Evolutionary conservation across 1,140 invertebrate species (phyloP), one percentile per base, ranked within the genome.

Genomic region (Microplitis mediator): DNA sequence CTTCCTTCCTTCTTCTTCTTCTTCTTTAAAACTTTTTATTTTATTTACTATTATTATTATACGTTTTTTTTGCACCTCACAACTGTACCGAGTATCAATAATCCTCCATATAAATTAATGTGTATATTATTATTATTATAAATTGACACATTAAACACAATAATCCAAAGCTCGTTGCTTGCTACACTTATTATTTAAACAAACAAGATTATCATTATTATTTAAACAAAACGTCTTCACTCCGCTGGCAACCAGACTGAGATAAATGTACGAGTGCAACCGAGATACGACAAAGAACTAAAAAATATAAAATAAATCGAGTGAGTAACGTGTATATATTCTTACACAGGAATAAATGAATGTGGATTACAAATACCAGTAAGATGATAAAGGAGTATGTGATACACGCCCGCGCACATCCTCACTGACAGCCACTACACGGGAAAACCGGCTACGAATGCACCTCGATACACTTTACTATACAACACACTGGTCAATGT

Each of bases 1-100:
- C 62, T 65, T 66, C 62, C 70, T 66, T 64, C 69, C 61, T 71
- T 56, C 39, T 70, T 45, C 16, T 13, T 61, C 60, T 5, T 32
- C 60, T 31, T 61, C 52, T 56, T 23, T 45, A 45, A 45, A 45
- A 45, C 39, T 45, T 45, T 45, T 6, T 45, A 45, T 45, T 45
- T 45, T 56, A 23, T 14, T 6, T 23, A 16, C 14, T 56, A 13
- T 23, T 45, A 16, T 56, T 56, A 13, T 23, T 45, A 9, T 45
- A 45, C 9, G 9, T 35, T 39, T 62, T 13, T 39, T 36, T 14
- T 14, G 8, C 60, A 63, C 34, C 35, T 39, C 61, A 63, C 61
- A 35, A 2, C 9, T 36, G n/a, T 14, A 14, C 39, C 39, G 34
- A 36, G 39, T n/a, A 35, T 61, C 11, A 32, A 61, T 61, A 56